Evolutionary conservation across 2,888 invertebrate genomes (phyloP).

Genomic region (Furcula furcula): DNA sequence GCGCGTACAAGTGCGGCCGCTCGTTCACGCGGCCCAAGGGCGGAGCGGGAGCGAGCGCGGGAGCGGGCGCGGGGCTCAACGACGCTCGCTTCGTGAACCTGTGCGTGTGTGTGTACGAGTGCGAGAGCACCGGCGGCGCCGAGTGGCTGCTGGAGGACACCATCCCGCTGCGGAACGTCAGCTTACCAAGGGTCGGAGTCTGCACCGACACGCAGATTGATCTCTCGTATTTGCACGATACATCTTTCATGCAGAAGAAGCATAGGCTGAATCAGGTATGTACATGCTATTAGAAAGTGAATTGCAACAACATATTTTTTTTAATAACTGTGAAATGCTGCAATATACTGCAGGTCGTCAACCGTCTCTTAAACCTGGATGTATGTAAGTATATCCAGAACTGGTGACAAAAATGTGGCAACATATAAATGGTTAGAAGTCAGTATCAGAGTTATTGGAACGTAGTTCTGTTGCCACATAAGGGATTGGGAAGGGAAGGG

Average conservation of each 20-base stretch:
- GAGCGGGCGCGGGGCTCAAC: constrained; percentile 69
- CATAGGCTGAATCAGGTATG: constrained; percentile 88
- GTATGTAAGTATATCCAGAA: too few species aligned
- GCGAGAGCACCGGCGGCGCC: constrained; percentile 97
- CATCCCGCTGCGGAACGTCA: constrained; percentile 95
- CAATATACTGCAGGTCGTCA: too few species aligned
- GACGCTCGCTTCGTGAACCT: constrained; percentile 92
- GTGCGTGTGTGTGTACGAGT: constrained; percentile 98
- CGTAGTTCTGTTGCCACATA: too few species aligned
- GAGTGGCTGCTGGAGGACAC: constrained; percentile 98
- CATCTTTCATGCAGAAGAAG: constrained; percentile 90
- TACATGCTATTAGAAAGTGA: too few species aligned
- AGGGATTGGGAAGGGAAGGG: too few species aligned
- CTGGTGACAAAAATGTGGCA: too few species aligned
- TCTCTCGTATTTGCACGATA: constrained; percentile 90
- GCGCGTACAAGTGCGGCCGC: constrained; percentile 97
- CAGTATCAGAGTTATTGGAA: too few species aligned
- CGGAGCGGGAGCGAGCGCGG: constrained; percentile 81
- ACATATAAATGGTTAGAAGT: too few species aligned
- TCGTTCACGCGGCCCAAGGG: constrained; percentile 94
- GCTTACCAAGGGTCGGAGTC: constrained; percentile 90
- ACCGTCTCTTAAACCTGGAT: too few species aligned
- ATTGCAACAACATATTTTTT: too few species aligned
- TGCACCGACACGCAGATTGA: constrained; percentile 92
- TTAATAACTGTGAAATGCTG: too few species aligned